Conservation (phyloP, 2,888 invertebrate species). For the Neria commutata region DNA sequence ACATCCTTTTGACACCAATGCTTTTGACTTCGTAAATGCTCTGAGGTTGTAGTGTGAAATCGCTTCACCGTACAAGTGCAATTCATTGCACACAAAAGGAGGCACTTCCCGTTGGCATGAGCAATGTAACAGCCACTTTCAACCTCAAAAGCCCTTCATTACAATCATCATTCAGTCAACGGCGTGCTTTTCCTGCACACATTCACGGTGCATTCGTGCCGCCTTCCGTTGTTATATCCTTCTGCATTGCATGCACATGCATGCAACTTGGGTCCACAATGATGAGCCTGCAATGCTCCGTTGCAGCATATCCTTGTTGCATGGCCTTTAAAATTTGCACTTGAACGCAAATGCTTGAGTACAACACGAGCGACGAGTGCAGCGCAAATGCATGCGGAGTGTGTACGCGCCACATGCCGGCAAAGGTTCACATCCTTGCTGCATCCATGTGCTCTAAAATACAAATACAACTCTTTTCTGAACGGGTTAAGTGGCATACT, state of each 20-base stretch:
- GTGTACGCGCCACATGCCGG: constrained; percentile 45
- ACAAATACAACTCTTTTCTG: no score
- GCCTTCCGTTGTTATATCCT: not conserved
- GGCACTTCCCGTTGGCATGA: constrained; percentile 20
- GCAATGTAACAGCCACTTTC: constrained; percentile 24
- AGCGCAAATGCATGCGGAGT: not conserved
- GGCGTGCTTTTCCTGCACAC: constrained; percentile 1
- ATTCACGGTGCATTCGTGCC: not conserved
- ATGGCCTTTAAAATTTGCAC: constrained; percentile 26
- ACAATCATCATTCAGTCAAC: constrained; percentile 46
- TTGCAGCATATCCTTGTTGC: constrained; percentile 5
- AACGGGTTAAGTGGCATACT: no score
- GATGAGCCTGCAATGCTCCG: no score
- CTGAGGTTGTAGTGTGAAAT: constrained; percentile 46
- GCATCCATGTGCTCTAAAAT: not conserved
- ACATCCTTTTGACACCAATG: not conserved
- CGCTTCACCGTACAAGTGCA: constrained; percentile 17
- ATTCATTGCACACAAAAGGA: constrained; percentile 28
- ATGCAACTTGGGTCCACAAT: no score
- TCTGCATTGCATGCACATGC: not conserved
- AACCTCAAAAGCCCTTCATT: constrained; percentile 50
- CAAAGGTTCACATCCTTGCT: not conserved
- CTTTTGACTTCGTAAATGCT: not conserved
- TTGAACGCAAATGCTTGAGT: constrained; percentile 25
- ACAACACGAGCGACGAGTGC: constrained; percentile 18